Evolutionary conservation across 2,888 invertebrate genomes (phyloP).

Genomic region (Crematogaster levior): DNA sequence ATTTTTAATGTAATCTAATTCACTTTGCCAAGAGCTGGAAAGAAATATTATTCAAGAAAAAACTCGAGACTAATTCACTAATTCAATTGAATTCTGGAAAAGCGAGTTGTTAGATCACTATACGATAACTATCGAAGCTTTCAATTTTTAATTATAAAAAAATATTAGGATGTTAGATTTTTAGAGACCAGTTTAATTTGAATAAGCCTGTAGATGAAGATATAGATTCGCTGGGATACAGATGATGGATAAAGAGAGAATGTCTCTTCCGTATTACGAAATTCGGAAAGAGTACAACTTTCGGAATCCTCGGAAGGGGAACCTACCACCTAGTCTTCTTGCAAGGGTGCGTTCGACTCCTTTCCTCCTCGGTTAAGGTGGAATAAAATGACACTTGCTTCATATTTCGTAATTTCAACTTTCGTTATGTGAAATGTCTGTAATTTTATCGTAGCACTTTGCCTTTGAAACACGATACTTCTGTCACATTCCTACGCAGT

Average conservation of each 20-base stretch:
- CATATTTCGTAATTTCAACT: slow-evolving; percentile 49
- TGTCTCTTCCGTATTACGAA: not conserved
- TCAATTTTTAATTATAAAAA: not conserved
- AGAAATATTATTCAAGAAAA: not conserved
- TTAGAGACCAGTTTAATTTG: not conserved
- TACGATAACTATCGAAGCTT: not conserved
- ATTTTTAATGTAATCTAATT: not conserved
- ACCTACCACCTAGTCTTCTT: slow-evolving; percentile 83
- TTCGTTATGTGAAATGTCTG: slow-evolving; percentile 29
- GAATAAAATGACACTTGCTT: slow-evolving; percentile 79
- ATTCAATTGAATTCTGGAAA: not conserved
- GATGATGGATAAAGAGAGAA: not conserved
- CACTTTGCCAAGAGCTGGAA: not conserved
- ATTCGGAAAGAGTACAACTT: not conserved
- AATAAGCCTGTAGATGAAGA: not conserved
- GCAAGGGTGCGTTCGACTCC: slow-evolving; percentile 81
- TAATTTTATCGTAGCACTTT: slow-evolving; percentile 34
- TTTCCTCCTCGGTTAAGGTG: slow-evolving; percentile 82
- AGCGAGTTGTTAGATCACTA: not conserved
- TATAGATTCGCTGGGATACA: not conserved
- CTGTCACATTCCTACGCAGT: not conserved
- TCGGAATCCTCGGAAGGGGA: not conserved
- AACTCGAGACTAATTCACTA: not conserved
- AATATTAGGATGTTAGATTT: not conserved
- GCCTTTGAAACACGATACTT: slow-evolving; percentile 44